Evolutionary conservation across 2,888 invertebrate species (phyloP).

Genomic region (Nemoura dubitans): DNA sequence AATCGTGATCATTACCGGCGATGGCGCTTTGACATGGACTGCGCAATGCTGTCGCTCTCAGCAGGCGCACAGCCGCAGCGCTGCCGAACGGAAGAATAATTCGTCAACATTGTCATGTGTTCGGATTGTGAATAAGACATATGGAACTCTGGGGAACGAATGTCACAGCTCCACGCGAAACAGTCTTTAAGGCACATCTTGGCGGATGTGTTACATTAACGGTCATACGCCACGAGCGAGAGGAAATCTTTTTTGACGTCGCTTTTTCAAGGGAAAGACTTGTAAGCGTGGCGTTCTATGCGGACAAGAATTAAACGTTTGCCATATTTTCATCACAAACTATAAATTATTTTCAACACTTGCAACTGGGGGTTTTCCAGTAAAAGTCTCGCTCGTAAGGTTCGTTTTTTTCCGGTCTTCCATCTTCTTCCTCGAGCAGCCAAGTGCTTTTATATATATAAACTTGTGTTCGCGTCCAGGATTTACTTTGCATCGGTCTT

Average conservation of each 20-base stretch:
- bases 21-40: not conserved
- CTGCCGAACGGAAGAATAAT: not conserved
- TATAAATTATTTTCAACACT: not conserved
- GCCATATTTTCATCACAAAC: not conserved
- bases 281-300: not conserved
- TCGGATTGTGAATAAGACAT: not conserved
- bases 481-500: slow-evolving; percentile 35
- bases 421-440: not conserved
- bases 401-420: slow-evolving; percentile 10
- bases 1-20: slow-evolving; percentile 7
- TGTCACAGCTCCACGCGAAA: slow-evolving; percentile 1
- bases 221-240: not conserved
- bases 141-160: slow-evolving; percentile 29
- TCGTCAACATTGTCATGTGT: slow-evolving; percentile 12
- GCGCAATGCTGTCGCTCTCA: not conserved
- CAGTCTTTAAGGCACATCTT: slow-evolving; percentile 18
- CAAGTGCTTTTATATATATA: not conserved
- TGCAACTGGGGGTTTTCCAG: not conserved
- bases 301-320: not conserved
- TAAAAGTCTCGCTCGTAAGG: not conserved
- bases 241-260: not conserved
- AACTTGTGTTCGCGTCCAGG: slow-evolving; percentile 16
- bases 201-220: not conserved
- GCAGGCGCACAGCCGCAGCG: not conserved
- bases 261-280: not conserved